Evolutionary conservation across 2,888 invertebrate genomes (phyloP).

Genomic region (Yponomeuta malinellus): DNA sequence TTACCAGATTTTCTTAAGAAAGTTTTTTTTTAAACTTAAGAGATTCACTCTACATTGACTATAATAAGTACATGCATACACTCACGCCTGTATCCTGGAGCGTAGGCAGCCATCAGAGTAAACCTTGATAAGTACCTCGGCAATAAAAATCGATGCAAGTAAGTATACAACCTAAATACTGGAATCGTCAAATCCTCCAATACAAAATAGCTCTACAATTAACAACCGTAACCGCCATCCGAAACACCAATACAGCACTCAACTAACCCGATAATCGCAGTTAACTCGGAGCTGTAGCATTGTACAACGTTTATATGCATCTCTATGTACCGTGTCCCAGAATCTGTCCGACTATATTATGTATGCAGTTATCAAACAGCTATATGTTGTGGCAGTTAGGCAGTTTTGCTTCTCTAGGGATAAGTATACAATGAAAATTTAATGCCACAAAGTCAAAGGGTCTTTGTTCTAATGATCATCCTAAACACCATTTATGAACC

Average conservation of each 20-base stretch:
- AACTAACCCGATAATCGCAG: not conserved
- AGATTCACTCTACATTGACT: too few relatives aligned
- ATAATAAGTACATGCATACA: too few relatives aligned
- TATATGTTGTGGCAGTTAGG: not conserved
- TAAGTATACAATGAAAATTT: not conserved
- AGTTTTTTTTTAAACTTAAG: too few relatives aligned
- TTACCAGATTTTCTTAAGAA: too few relatives aligned
- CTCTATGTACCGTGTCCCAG: not conserved
- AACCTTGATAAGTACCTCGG: too few relatives aligned
- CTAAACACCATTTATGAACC: too few relatives aligned
- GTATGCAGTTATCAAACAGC: not conserved
- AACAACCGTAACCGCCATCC: not conserved
- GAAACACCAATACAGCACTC: not conserved
- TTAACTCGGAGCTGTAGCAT: not conserved
- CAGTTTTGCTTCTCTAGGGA: not conserved
- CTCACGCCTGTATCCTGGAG: too few relatives aligned
- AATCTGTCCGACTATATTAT: not conserved
- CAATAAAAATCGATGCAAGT: too few relatives aligned
- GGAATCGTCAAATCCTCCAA: not conserved
- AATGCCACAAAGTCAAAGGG: too few relatives aligned
- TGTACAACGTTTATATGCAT: not conserved
- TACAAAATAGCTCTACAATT: not conserved
- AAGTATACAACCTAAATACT: too few relatives aligned
- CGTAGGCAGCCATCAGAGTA: too few relatives aligned
- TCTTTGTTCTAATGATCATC: too few relatives aligned